Base-by-base conservation (phyloP, 1,140 invertebrate species). In the Sipha flava region DNA sequence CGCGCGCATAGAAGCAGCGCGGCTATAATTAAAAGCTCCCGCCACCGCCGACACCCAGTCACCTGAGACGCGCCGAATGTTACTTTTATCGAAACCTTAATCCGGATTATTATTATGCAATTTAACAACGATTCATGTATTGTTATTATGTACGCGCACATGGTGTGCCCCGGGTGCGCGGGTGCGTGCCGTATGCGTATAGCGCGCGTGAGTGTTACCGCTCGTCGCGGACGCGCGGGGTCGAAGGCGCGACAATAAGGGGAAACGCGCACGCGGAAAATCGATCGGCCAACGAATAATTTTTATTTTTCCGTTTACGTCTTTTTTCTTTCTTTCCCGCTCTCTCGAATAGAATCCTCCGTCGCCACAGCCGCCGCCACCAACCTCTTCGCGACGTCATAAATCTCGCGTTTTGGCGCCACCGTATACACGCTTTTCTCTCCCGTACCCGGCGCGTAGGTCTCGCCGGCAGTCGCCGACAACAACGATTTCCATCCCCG, bases 321-420 rank as follows among this genome's bases (percentile, higher is more conserved):
- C n/a, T 66, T 59, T 59, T 14, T 23, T 16, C 52, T 26, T 29
- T 59, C 26, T 4, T 16, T 26, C 18, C 26, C 16, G 23, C 59
- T 16, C 14, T 37, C 18, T 40, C 62, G 10, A 5, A 37, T 9
- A 16, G 21, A 34, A 43, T 21, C 18, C 37, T 14, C 34, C 1
- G 3, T 1, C 3, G 1, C 10, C 5, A 10, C 34, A n/a, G n/a
- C 26, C 23, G 14, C 12, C 10, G n/a, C 23, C 6, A 5, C 43
- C 26, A 26, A 9, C 16, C 21, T 26, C 21, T 23, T 43, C 3
- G 40, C 23, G 29, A 29, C 37, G 45, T 73, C 70, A 73, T 77
- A 77, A 77, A 77, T 77, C 52, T 77, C 73, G 21, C 52, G 73
- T 59, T 77, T 77, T 77, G 73, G 73, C 73, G 73, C 73, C 73